phyloP scores from a whole-genome alignment of 2,797 vertebrate genomes.

The Pachyuromys duprasi region DNA sequence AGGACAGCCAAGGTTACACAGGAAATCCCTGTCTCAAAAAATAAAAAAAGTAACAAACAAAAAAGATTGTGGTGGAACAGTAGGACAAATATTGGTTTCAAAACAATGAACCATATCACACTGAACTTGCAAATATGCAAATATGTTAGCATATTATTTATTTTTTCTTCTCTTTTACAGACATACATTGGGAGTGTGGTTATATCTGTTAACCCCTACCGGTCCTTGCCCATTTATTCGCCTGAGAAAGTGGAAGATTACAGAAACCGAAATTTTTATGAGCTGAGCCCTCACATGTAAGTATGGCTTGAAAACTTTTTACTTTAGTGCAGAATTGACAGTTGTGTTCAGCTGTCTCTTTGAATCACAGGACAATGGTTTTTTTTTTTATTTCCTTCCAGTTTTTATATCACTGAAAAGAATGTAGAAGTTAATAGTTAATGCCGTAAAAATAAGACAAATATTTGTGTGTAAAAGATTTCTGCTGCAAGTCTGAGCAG shows the following conservation, averaged over 20 bases:
- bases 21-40: too few relatives aligned
- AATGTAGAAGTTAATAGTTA: slow-evolving; percentile 22
- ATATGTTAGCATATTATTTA: not conserved
- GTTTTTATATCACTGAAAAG: slow-evolving; percentile 38
- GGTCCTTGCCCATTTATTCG: slow-evolving; percentile 95
- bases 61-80: not conserved
- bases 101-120: not conserved
- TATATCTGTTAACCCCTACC: slow-evolving; percentile 98
- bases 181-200: slow-evolving; percentile 99
- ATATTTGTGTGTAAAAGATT: slow-evolving; percentile 48
- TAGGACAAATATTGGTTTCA: not conserved
- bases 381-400: slow-evolving; percentile 48
- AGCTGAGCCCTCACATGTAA: slow-evolving; percentile 99
- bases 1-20: too few relatives aligned
- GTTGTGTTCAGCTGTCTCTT: slow-evolving; percentile 85
- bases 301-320: slow-evolving; percentile 85
- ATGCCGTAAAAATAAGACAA: slow-evolving; percentile 52
- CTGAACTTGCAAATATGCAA: not conserved
- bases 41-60: too few relatives aligned
- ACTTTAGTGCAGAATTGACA: slow-evolving; percentile 58
- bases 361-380: slow-evolving; percentile 66
- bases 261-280: slow-evolving; percentile 99
- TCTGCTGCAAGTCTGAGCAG: slow-evolving; percentile 28
- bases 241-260: slow-evolving; percentile 99
- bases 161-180: slow-evolving; percentile 84